Evolutionary conservation across 2,113 vertebrate genomes (phyloP).

Genomic region (Bubo scandiacus): DNA sequence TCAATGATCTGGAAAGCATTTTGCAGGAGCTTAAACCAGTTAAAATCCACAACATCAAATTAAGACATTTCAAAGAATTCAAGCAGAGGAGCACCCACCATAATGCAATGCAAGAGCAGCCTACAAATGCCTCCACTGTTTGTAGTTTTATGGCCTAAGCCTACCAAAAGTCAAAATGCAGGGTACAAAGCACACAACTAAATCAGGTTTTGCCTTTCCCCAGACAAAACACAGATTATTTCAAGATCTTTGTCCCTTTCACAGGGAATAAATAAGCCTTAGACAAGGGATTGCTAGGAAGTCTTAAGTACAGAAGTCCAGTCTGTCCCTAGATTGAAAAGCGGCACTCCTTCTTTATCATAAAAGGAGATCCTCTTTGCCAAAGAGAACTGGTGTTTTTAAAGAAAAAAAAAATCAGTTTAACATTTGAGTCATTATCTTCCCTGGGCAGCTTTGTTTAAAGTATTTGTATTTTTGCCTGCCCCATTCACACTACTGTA

Average conservation of each 20-base stretch:
- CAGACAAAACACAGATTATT: constrained; percentile 39
- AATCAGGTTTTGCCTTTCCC: not conserved
- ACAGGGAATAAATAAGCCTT: not conserved
- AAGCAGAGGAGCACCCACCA: not conserved
- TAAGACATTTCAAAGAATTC: not conserved
- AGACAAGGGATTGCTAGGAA: not conserved
- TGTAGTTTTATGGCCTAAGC: not conserved
- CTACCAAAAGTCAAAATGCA: not conserved
- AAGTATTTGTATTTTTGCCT: not conserved
- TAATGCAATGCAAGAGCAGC: not conserved
- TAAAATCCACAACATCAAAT: not conserved
- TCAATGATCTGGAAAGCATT: not conserved
- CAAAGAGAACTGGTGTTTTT: not conserved
- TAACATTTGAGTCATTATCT: not conserved
- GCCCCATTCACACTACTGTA: not conserved
- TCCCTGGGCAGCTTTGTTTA: not conserved
- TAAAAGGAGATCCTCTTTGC: not conserved
- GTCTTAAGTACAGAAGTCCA: not conserved
- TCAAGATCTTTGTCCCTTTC: not conserved
- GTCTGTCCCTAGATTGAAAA: not conserved
- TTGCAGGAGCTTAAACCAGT: not conserved
- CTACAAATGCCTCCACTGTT: not conserved
- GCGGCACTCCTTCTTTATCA: not conserved
- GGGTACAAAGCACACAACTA: not conserved
- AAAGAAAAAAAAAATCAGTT: not conserved